A percentile compares a stretch with the other conserved stretches of the same genome.
These are phyloP conservation scores for Limnephilus lunatus DNA, from an alignment of 2,888 invertebrate genomes.

Conservation along the genomic window DNA sequence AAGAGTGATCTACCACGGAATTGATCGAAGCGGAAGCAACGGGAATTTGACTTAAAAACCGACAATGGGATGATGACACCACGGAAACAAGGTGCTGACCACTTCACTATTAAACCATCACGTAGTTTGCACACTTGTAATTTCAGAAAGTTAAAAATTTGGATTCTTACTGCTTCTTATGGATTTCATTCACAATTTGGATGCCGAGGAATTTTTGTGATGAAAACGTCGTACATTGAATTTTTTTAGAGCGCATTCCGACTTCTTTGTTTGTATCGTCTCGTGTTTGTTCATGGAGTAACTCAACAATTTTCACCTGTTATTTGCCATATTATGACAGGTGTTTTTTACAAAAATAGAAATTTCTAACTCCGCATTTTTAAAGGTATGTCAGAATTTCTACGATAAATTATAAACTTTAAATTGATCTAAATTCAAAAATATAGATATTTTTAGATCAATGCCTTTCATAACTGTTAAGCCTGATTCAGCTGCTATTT, in stretches of 20 bases:
- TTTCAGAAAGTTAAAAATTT: neutral
- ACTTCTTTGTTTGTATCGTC: neutral
- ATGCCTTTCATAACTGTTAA: neutral
- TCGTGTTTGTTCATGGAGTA: neutral
- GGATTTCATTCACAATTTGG: neutral
- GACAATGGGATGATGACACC: neutral
- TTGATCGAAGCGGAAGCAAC: neutral
- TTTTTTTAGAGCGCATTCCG: neutral
- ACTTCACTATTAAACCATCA: neutral
- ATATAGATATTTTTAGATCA: neutral
- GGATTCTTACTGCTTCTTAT: neutral
- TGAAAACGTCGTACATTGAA: neutral
- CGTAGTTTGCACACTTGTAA: neutral
- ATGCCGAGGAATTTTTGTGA: neutral
- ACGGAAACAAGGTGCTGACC: neutral
- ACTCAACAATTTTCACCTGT: neutral
- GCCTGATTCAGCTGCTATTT: neutral
- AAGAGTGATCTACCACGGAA: neutral
- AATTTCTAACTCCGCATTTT: neutral
- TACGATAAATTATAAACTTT: neutral
- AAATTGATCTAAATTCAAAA: neutral
- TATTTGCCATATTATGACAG: neutral
- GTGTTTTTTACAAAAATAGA: neutral
- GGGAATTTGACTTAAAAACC: neutral
- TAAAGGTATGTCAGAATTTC: neutral